phyloP scores from a whole-genome alignment of 2,797 vertebrate genomes.

The Sebastes hubbsi region DNA sequence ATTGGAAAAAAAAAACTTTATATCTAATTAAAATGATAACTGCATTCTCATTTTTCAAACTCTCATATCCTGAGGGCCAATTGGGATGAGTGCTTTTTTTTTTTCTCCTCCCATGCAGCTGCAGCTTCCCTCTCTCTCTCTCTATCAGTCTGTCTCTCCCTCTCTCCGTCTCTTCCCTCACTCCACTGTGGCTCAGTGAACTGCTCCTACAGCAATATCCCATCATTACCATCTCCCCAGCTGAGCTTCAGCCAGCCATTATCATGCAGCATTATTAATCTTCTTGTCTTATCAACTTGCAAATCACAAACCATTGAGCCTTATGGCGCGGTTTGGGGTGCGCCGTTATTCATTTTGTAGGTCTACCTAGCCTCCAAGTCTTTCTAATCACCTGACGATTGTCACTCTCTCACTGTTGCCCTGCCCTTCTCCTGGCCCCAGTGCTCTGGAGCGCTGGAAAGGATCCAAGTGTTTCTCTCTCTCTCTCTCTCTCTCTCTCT shows the following conservation, averaged over 20 bases:
- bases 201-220: conserved; percentile 99
- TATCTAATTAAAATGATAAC: conserved; percentile 99
- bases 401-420: conserved; percentile 92
- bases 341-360: conserved; percentile 99
- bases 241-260: conserved; percentile 99
- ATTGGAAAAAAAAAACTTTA: conserved; percentile 93
- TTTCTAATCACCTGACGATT: conserved; percentile 99
- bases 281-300: conserved; percentile 99
- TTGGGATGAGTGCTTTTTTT: conserved; percentile 95
- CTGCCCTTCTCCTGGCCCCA: conserved; percentile 89
- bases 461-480: conserved; percentile 43
- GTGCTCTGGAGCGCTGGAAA: conserved; percentile 69
- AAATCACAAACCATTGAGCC: conserved; percentile 99
- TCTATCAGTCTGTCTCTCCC: conserved; percentile 41
- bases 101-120: conserved; percentile 76
- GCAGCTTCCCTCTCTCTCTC: conserved; percentile 73
- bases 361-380: conserved; percentile 98
- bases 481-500: conserved; percentile 20
- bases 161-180: conserved; percentile 80
- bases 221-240: conserved; percentile 99
- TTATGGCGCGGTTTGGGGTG: conserved; percentile 99
- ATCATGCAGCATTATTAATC: conserved; percentile 99
- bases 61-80: conserved; percentile 99
- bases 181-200: conserved; percentile 90
- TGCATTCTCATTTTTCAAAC: conserved; percentile 99